phyloP scores from a whole-genome alignment of 2,797 vertebrate species.

The Sebastes steindachneri region DNA sequence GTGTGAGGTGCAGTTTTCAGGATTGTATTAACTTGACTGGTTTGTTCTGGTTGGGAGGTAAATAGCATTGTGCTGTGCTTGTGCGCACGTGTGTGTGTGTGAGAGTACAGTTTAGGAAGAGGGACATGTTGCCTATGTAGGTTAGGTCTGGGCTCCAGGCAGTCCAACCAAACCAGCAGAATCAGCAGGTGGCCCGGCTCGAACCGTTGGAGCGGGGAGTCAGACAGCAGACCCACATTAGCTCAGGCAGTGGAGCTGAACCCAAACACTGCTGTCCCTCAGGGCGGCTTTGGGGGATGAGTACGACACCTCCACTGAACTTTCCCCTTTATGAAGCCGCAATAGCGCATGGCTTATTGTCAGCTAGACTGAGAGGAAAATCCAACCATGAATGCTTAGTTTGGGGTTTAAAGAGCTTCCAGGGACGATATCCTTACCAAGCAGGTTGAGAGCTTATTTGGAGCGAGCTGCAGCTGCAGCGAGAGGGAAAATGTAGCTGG shows the following conservation, averaged over 20 bases:
- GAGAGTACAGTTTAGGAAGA: conserved; percentile 36
- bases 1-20: conserved; percentile 76
- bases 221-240: conserved; percentile 75
- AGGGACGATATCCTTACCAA: conserved; percentile 50
- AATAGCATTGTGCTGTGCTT: conserved; percentile 24
- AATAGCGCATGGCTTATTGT: conserved; percentile 58
- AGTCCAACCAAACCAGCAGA: conserved; percentile 63
- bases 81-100: not conserved
- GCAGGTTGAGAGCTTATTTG: conserved; percentile 53
- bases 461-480: conserved; percentile 1
- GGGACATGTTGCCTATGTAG: conserved; percentile 68
- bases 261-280: conserved; percentile 68
- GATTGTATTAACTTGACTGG: conserved; percentile 67
- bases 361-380: conserved; percentile 66
- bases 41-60: conserved; percentile 65
- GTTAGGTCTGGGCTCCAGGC: conserved; percentile 74
- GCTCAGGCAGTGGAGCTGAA: conserved; percentile 73
- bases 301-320: conserved; percentile 66
- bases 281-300: conserved; percentile 63
- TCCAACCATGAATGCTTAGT: conserved; percentile 68
- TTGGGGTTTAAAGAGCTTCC: conserved; percentile 63
- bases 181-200: conserved; percentile 76
- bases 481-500: conserved; percentile 16
- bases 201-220: conserved; percentile 63
- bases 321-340: conserved; percentile 37